Conservation (phyloP, 2,888 invertebrate genomes). For the Meteorus colon region DNA sequence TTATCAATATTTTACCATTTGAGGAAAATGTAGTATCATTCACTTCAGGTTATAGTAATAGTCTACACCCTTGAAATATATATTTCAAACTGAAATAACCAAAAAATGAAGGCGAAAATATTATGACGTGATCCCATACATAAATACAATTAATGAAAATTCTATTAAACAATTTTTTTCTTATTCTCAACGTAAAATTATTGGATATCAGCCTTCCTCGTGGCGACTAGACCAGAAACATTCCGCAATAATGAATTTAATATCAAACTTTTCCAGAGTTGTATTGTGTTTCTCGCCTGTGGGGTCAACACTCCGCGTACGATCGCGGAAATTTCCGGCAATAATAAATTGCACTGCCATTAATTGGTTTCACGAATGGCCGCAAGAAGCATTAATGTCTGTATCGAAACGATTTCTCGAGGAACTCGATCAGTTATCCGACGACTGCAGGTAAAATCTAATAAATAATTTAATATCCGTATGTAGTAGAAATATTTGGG, state of each 20-base stretch:
- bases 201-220: no score
- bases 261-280: constrained; percentile 75
- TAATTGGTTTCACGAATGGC: constrained; percentile 99
- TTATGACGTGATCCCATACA: no score
- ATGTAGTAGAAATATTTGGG: constrained; percentile 9
- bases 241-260: neutral
- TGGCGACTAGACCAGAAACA: no score
- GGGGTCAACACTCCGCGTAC: constrained; percentile 91
- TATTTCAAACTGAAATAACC: no score
- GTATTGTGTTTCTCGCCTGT: constrained; percentile 99
- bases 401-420: constrained; percentile 92
- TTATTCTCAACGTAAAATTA: no score
- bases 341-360: constrained; percentile 96
- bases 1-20: no score
- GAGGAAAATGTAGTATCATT: no score
- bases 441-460: constrained; percentile 73
- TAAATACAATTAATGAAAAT: no score
- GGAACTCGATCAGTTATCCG: constrained; percentile 86
- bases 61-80: no score
- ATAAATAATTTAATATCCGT: constrained; percentile 24
- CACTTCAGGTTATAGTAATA: no score
- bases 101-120: no score
- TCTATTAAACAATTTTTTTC: no score
- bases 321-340: constrained; percentile 96
- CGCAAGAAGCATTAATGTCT: constrained; percentile 95